Evolutionary conservation across 2,888 invertebrate genomes (phyloP).

Genomic region (Macaria liturata): DNA sequence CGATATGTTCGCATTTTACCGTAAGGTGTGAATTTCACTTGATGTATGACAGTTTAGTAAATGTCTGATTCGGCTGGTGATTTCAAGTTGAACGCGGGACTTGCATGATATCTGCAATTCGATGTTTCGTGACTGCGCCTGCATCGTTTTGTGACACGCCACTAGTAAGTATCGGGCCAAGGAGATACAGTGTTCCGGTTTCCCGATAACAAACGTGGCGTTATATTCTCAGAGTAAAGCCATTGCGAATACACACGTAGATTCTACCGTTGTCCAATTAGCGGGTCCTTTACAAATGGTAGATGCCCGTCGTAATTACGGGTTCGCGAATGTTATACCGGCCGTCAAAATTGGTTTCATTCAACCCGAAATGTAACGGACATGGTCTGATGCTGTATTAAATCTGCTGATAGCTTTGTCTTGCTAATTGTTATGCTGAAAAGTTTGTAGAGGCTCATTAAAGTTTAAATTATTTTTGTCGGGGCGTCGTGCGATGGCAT

Average conservation of each 20-base stretch:
- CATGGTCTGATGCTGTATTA: slow-evolving; percentile 16
- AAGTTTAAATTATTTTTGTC: slow-evolving; percentile 31
- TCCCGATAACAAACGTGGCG: slow-evolving; percentile 49
- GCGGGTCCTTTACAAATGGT: slow-evolving; percentile 24
- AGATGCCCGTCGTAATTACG: slow-evolving; percentile 20
- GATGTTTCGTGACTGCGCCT: slow-evolving; percentile 70
- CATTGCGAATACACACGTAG: slow-evolving; percentile 23
- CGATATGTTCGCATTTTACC: slow-evolving; percentile 19
- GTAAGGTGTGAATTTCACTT: slow-evolving; percentile 24
- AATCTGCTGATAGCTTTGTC: slow-evolving; percentile 9
- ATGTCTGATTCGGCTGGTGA: slow-evolving; percentile 10
- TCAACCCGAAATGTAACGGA: slow-evolving; percentile 22
- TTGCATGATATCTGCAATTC: slow-evolving; percentile 25
- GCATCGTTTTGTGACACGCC: slow-evolving; percentile 66
- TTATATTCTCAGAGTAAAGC: slow-evolving; percentile 28
- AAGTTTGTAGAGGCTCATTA: slow-evolving; percentile 20
- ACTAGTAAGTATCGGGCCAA: slow-evolving; percentile 71
- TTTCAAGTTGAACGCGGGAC: slow-evolving; percentile 30
- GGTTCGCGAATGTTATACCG: slow-evolving; percentile 24
- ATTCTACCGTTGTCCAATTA: slow-evolving; percentile 34
- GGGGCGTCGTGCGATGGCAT: slow-evolving; percentile 32
- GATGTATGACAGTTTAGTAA: slow-evolving; percentile 4
- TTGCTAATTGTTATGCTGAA: slow-evolving; percentile 6
- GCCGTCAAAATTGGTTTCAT: slow-evolving; percentile 22
- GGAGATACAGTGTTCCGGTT: slow-evolving; percentile 67